Base-by-base conservation (phyloP, 2,113 vertebrate genomes). In the Neodontobutis hainanensis region DNA sequence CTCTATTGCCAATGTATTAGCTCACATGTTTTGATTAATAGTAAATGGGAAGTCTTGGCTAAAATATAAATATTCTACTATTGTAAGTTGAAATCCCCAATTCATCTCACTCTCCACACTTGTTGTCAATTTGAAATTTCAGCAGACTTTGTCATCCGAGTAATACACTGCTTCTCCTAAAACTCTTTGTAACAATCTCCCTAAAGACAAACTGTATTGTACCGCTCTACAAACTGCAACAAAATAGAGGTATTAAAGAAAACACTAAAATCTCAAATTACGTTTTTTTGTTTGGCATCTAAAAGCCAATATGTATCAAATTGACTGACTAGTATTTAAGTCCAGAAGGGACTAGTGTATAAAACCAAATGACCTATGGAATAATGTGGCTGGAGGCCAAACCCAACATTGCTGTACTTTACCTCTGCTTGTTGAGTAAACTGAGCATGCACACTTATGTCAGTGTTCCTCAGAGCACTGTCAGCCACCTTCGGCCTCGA, bases 391-490 rank as follows among this genome's bases (percentile, higher is more conserved):
- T 58, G 65, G 44, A 44, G 59, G 66, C 56, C 63, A 65, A 59
- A 79, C 49, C 34, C 61, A 44, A 52, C 36, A 7, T 44, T 49
- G 58, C 52, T 71, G 70, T 35, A 64, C 59, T 83, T 52, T 64
- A 40, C 56, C 66, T 47, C 16, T 53, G 67, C 57, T 55, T 59
- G 70, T n/a, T 57, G 34, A 67, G 72, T 61, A 61, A 48, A 55
- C 66, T 44, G 66, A 80, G 80, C 19, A 43, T 70, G 61, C 58
- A 68, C 65, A 19, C 51, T 64, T 46, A 69, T 75, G 80, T 82
- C 80, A 81, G 59, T 44, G 64, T 71, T 88, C 78, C 84, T 85
- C 77, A 88, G 65, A 52, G 47, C 58, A 43, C 57, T 63, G 63
- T 50, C 68, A 66, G 73, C 65, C 81, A 85, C 85, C 84, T 83